These are phyloP conservation scores for Pipistrellus nathusii DNA, from an alignment of 2,797 vertebrate species.

Conservation along the genomic window DNA sequence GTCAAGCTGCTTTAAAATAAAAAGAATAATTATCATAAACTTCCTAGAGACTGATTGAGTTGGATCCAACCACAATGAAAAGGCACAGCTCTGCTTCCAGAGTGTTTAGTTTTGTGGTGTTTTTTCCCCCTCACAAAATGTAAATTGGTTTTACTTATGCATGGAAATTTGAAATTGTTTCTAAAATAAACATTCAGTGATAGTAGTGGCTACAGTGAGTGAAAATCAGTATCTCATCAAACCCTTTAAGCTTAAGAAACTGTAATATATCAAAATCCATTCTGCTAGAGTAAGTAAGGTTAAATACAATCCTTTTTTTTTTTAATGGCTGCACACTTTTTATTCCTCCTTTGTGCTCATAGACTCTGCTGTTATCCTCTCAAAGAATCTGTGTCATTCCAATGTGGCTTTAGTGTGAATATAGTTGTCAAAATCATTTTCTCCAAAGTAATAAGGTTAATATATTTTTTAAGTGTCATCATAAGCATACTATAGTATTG, in stretches of 20 bases:
- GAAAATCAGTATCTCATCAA: conserved; percentile 44
- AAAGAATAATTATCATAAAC: conserved; percentile 68
- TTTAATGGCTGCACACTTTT: background rate
- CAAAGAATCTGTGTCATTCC: background rate
- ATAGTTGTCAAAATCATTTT: background rate
- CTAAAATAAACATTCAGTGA: conserved; percentile 69
- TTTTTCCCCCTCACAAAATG: conserved; percentile 31
- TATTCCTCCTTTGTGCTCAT: background rate
- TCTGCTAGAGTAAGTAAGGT: conserved; percentile 7
- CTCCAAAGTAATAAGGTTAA: background rate
- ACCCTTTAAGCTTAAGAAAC: background rate
- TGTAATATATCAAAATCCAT: conserved; percentile 14
- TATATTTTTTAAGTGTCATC: background rate
- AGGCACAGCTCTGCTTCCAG: conserved; percentile 47
- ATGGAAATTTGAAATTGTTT: conserved; percentile 69
- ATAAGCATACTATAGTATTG: background rate
- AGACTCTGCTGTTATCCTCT: background rate
- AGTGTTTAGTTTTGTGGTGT: conserved; percentile 48
- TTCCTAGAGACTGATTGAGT: conserved; percentile 54
- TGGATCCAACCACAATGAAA: background rate
- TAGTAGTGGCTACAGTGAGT: conserved; percentile 48
- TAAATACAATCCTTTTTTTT: background rate
- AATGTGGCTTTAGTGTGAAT: background rate
- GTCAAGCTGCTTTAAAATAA: conserved; percentile 65
- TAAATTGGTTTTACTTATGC: conserved; percentile 72